Conservation (phyloP, 1,140 invertebrate genomes). For the Lamellibrachia luymesi region DNA sequence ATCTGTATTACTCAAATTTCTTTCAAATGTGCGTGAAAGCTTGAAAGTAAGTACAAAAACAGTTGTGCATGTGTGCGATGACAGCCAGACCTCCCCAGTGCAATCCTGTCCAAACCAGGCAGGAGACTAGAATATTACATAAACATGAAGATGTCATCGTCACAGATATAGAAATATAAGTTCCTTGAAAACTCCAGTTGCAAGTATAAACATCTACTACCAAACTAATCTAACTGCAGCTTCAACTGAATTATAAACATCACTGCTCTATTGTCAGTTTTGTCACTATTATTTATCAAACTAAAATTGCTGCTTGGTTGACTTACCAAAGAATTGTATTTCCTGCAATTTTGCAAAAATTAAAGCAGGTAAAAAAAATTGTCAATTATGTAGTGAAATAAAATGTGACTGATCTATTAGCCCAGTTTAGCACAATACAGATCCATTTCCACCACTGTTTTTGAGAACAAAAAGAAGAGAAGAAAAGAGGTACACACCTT, state of each 20-base stretch:
- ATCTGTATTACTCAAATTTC: neutral
- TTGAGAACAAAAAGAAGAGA: neutral
- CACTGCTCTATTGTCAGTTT: neutral
- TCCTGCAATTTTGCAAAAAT: neutral
- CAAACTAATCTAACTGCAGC: neutral
- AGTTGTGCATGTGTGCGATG: neutral
- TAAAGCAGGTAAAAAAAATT: neutral
- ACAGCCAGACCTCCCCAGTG: neutral
- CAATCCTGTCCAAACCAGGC: neutral
- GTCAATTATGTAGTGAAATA: neutral
- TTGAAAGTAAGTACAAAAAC: neutral
- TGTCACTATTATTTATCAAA: too few relatives aligned
- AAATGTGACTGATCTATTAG: neutral
- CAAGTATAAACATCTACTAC: neutral
- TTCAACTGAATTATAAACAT: neutral
- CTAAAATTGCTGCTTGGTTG: too few relatives aligned
- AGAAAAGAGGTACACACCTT: slow-evolving; percentile 65
- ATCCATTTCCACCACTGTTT: neutral
- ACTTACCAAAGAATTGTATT: neutral
- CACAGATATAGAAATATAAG: too few relatives aligned
- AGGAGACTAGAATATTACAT: neutral
- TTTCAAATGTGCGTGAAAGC: neutral
- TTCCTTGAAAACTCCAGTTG: too few relatives aligned
- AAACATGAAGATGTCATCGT: too few relatives aligned
- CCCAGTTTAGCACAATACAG: neutral